These are phyloP conservation scores for Pyrochroa serraticornis DNA, from an alignment of 2,888 invertebrate genomes.

Conservation along the genomic window DNA sequence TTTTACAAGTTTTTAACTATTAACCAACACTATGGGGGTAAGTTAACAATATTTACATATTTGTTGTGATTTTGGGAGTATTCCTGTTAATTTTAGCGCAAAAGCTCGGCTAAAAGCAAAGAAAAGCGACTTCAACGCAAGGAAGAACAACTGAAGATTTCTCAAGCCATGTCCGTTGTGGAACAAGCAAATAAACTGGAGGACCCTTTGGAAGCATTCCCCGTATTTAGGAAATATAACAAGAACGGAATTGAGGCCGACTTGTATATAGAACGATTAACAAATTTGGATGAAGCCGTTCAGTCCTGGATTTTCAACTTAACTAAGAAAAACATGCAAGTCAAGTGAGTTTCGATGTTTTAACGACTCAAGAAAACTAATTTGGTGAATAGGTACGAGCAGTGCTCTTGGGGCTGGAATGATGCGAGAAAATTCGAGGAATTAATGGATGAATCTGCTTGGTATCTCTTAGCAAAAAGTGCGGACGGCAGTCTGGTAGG, in stretches of 20 bases:
- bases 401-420: slow-evolving; percentile 84
- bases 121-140: slow-evolving; percentile 68
- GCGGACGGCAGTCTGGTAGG: slow-evolving; percentile 65
- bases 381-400: slow-evolving; percentile 63
- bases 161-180: slow-evolving; percentile 65
- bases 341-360: slow-evolving; percentile 63
- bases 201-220: slow-evolving; percentile 67
- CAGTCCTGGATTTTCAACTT: slow-evolving; percentile 76
- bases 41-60: not conserved
- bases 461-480: slow-evolving; percentile 72
- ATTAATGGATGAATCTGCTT: slow-evolving; percentile 73
- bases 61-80: not conserved
- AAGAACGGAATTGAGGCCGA: slow-evolving; percentile 66
- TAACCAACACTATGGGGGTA: slow-evolving; percentile 9
- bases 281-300: slow-evolving; percentile 63
- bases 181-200: slow-evolving; percentile 65
- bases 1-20: too few relatives aligned
- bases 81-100: slow-evolving; percentile 57
- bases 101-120: slow-evolving; percentile 64
- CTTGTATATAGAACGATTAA: slow-evolving; percentile 66
- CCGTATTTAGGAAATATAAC: slow-evolving; percentile 66
- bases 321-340: slow-evolving; percentile 80
- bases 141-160: slow-evolving; percentile 65
- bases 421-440: slow-evolving; percentile 74
- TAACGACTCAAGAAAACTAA: slow-evolving; percentile 25